Conservation (phyloP, 2,113 vertebrate genomes). For the Callospermophilus lateralis region DNA sequence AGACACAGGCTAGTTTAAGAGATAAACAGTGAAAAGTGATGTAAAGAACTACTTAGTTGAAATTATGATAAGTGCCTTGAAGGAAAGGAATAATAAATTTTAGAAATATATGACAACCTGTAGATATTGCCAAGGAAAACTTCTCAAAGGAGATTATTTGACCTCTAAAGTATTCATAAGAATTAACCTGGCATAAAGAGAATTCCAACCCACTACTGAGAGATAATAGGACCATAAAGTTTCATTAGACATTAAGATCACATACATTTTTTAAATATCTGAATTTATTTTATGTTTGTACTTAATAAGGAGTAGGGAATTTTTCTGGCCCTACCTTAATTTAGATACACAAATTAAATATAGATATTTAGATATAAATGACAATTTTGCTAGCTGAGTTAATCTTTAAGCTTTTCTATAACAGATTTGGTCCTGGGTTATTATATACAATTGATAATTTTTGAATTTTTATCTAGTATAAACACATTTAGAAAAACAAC, state of each 20-base stretch:
- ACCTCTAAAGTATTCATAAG: not conserved
- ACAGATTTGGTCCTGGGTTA: constrained; percentile 28
- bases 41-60: not conserved
- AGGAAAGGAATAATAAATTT: not conserved
- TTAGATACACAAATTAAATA: not conserved
- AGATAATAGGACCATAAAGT: not conserved
- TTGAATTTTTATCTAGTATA: not conserved
- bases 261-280: not conserved
- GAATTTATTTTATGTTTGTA: not conserved
- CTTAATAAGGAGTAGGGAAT: not conserved
- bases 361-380: not conserved
- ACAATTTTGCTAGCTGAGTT: not conserved
- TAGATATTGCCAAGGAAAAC: not conserved
- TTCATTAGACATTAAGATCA: not conserved
- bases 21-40: not conserved
- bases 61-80: not conserved
- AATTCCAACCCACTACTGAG: not conserved
- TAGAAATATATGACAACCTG: not conserved
- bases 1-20: not conserved
- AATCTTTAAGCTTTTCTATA: not conserved
- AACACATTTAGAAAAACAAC: not conserved
- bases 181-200: not conserved
- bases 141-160: not conserved
- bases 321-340: not conserved
- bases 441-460: not conserved